Evolutionary conservation across 2,888 invertebrate genomes (phyloP).

Genomic region (Gymnosoma rotundatum): DNA sequence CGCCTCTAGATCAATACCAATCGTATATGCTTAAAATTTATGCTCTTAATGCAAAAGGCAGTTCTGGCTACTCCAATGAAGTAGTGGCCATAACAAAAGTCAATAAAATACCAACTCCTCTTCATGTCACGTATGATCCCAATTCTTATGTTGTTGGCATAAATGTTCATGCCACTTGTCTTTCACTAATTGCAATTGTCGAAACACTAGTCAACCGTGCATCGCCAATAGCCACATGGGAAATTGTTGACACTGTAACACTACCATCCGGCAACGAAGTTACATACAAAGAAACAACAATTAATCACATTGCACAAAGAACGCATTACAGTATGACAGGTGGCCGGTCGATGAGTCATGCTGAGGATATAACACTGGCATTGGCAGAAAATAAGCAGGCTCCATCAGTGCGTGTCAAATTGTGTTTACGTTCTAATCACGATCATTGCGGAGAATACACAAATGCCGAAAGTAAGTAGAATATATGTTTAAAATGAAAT

Average conservation of each 20-base stretch:
- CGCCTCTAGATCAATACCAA: conserved; percentile 92
- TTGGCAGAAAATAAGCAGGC: conserved; percentile 84
- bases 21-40: conserved; percentile 93
- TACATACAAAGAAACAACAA: conserved; percentile 87
- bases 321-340: conserved; percentile 73
- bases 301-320: conserved; percentile 84
- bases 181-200: conserved; percentile 89
- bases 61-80: conserved; percentile 93
- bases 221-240: conserved; percentile 85
- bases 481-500: conserved; percentile 21
- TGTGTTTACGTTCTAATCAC: conserved; percentile 91
- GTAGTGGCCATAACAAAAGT: conserved; percentile 91
- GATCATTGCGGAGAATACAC: conserved; percentile 92
- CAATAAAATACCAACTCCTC: conserved; percentile 90
- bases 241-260: conserved; percentile 88
- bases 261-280: conserved; percentile 88
- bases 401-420: conserved; percentile 89
- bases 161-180: conserved; percentile 90
- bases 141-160: conserved; percentile 89
- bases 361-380: conserved; percentile 84
- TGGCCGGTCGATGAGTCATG: conserved; percentile 83
- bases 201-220: conserved; percentile 86
- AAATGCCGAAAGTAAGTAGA: conserved; percentile 90
- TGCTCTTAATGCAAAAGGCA: conserved; percentile 93
- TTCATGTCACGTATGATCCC: conserved; percentile 92